A percentile compares a stretch with the other conserved stretches of the same genome.
Conservation (phyloP, 2,113 vertebrate genomes). For the Vombatus ursinus region DNA sequence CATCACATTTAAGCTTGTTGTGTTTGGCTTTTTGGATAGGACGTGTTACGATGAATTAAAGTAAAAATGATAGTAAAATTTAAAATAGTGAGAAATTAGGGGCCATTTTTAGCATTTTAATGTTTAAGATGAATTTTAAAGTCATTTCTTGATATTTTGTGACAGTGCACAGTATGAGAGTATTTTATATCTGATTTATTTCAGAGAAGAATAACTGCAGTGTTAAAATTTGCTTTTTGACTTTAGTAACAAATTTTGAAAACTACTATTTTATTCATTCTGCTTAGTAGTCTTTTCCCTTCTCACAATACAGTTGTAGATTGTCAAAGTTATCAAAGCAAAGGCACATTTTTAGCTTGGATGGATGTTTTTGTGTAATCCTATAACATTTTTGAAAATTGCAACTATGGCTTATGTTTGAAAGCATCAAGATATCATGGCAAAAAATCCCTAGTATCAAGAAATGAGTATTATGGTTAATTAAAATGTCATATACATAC, state of each 20-base stretch:
- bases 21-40: not conserved
- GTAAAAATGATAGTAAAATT: not conserved
- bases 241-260: constrained; percentile 20
- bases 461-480: not conserved
- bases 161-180: not conserved
- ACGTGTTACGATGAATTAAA: not conserved
- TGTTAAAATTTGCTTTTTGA: constrained; percentile 20
- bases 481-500: not conserved
- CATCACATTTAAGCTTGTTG: not conserved
- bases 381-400: not conserved
- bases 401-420: not conserved
- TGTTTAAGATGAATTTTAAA: constrained; percentile 57
- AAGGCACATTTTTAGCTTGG: constrained; percentile 8
- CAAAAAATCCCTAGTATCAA: not conserved
- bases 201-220: constrained; percentile 76
- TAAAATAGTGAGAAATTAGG: not conserved
- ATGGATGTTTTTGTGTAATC: not conserved
- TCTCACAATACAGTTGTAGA: constrained; percentile 33
- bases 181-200: constrained; percentile 73
- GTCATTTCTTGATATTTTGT: not conserved
- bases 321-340: constrained; percentile 58
- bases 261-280: constrained; percentile 50
- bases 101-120: constrained; percentile 57
- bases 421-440: not conserved
- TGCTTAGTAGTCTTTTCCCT: constrained; percentile 48